Evolutionary conservation across 2,888 invertebrate species (phyloP), one percentile per base, ranked within the genome.

Genomic region (Julus scandinavius): DNA sequence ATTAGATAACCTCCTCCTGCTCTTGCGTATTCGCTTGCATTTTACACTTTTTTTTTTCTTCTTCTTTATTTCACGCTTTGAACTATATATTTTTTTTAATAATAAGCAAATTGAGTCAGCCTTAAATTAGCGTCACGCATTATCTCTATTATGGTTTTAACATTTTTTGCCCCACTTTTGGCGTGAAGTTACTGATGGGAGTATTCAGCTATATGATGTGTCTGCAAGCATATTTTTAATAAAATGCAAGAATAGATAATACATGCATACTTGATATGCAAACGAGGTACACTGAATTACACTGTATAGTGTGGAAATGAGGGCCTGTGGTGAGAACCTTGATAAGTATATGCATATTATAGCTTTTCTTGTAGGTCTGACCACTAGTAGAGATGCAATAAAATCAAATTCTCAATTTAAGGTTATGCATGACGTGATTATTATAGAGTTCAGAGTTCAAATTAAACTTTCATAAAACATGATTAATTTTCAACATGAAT

Each of bases 51-150:
- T 63, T 80, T 63, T 54, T 80, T 80, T 80, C 80, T 80, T 80
- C 38, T 80, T 80, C 80, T 80, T 80, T 80, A 80, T 80, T 80
- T 80, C 80, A 80, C 80, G 80, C 80, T 80, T 80, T 80, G 80
- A 80, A 80, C 80, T 80, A 80, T 80, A 29, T 29, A 80, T 80
- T 80, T 80, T 72, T 72, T 80, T 80, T 80, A 80, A 80, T 80
- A 80, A 80, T 38, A 38, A 80, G 80, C 80, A 80, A 80, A 80
- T 80, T 80, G 80, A 80, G 80, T 38, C 80, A 80, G 80, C 29
- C 72, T 72, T 80, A 80, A 80, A 80, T 80, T 80, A 80, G 29
- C 80, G 80, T 80, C 80, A 80, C 80, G 80, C 80, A 80, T 38
- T 80, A 38, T 29, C 80, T 80, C 80, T 80, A 80, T 80, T 80